A percentile compares a stretch with the other conserved stretches of the same genome.
phyloP scores from a whole-genome alignment of 2,797 vertebrate genomes.

The Pseudocheirus occidentalis region DNA sequence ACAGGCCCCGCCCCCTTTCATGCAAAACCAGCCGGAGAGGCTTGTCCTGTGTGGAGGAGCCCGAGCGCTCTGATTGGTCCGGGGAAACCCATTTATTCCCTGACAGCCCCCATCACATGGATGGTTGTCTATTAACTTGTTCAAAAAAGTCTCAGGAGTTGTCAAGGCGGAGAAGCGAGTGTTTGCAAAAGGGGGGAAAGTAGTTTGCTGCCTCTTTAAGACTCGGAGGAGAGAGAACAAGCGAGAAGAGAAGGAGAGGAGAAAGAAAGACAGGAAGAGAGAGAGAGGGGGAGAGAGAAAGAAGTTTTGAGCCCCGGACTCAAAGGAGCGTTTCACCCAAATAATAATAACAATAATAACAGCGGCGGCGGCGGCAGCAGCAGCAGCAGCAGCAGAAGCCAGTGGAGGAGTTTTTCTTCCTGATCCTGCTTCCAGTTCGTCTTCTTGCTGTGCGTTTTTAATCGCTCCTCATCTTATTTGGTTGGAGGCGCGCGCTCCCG shows the following conservation, averaged over 20 bases:
- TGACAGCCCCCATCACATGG: slow-evolving; percentile 99
- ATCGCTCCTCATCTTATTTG: slow-evolving; percentile 73
- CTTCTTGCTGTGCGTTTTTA: slow-evolving; percentile 70
- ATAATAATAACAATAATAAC: slow-evolving; percentile 79
- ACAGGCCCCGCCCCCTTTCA: slow-evolving; percentile 92
- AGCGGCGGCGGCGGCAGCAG: slow-evolving; percentile 69
- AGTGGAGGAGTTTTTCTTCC: slow-evolving; percentile 64
- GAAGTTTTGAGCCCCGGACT: slow-evolving; percentile 81
- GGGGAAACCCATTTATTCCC: slow-evolving; percentile 96
- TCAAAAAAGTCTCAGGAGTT: slow-evolving; percentile 99
- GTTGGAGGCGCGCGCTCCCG: slow-evolving; percentile 79
- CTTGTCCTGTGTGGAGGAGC: slow-evolving; percentile 90
- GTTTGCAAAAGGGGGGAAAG: slow-evolving; percentile 89
- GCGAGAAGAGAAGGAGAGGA: slow-evolving; percentile 67
- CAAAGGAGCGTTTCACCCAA: slow-evolving; percentile 76
- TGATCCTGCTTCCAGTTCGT: slow-evolving; percentile 73
- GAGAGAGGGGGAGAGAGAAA: slow-evolving; percentile 85
- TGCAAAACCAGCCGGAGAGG: slow-evolving; percentile 91
- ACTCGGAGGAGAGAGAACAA: slow-evolving; percentile 84
- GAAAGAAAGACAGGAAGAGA: slow-evolving; percentile 54
- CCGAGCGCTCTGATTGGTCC: slow-evolving; percentile 93
- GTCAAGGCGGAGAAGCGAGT: slow-evolving; percentile 93
- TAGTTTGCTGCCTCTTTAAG: slow-evolving; percentile 94
- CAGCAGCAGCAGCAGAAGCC: slow-evolving; percentile 71
- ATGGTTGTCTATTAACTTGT: slow-evolving; percentile 99